Base-by-base conservation (phyloP, 2,888 invertebrate species). In the Diadegma fenestrale region DNA sequence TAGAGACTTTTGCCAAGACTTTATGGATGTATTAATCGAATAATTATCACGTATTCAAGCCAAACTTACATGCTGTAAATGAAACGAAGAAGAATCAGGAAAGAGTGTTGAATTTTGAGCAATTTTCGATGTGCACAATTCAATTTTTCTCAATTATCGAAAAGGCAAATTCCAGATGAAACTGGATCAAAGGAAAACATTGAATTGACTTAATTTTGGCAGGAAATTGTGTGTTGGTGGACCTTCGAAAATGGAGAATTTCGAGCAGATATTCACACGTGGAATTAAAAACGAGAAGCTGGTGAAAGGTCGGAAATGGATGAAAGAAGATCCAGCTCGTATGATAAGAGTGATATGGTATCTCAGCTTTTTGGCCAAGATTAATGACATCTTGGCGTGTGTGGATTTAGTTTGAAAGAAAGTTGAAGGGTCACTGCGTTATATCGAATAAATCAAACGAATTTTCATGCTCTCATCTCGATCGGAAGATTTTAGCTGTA, bases 381-480 rank as follows among this genome's bases (percentile, higher is more conserved):
- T 58, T 58, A 58, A 58, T 58, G 54, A 5, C 54, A 26, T 58
- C 26, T 58, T 58, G 58, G 12, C 58, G 58, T 58, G n/a, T 37
- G 19, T 64, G 64, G 64, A 33, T 64, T 64, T 5, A 4, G 37
- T n/a, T 37, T 37, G 37, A 64, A 37, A 64, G 37, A 64, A n/a
- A 37, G n/a, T 37, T 37, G 64, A 37, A 37, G n/a, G 37, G 64
- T 37, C 37, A 14, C 26, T 58, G 33, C 17, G 37, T 64, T 64
- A 64, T 37, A 64, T 37, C 64, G 37, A 64, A 64, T 37, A 37
- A 37, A 64, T 64, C 33, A 48, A 69, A 69, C 43, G 43, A 69
- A 69, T 48, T 22, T 45, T 69, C 45, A 48, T 43, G 30, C 41
- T 12, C 41, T 12, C 41, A 41, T 66, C 26, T 26, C 26, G 22